Base-by-base conservation (phyloP, 2,888 invertebrate genomes). In the Caradrina clavipalpis region DNA sequence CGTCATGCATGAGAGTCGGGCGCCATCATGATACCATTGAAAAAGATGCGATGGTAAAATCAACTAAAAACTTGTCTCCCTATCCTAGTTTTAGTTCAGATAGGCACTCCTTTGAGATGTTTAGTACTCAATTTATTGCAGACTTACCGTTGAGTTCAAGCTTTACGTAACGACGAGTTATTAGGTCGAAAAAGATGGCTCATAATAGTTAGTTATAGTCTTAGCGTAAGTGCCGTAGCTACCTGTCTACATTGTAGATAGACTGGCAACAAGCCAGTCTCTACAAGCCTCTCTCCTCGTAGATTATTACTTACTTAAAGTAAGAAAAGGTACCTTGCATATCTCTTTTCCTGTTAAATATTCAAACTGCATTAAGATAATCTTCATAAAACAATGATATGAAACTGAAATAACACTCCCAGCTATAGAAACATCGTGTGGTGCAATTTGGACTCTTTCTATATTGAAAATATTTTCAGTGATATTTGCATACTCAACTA, bases 141-240 rank as follows among this genome's bases (percentile, higher is more conserved):
- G 78, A 81, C 78, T 78, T 78, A 81, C 50, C 65, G 61, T 51
- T 62, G 59, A 65, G 64, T 70, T 77, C 55, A 19, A 50, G 65
- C 77, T 65, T 70, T 70, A 81, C 53, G 50, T 81, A 78, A 78
- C 71, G 50, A 63, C 72, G 65, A 70, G 71, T 78, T 78, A 81
- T 77, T 77, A 77, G 62, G 31, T 77, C 59, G 71, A 81, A 81
- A 78, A 81, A 76, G 51, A 66, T 77, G 72, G 81, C 47, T 77
- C 72, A 54, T 81, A 81, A 66, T 63, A 77, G 71, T 65, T 71
- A 65, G 58, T 62, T 76, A 70, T 59, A 58, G 58, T 65, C 45
- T 76, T 42, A 55, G 60, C 8, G 31, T 55, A 31, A 61, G 50
- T 42, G 17, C 45, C 45, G 17, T 45, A 45, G 17, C 17, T 45